Evolutionary conservation across 2,113 vertebrate genomes (phyloP).

Genomic region (Grammomys dolichurus): DNA sequence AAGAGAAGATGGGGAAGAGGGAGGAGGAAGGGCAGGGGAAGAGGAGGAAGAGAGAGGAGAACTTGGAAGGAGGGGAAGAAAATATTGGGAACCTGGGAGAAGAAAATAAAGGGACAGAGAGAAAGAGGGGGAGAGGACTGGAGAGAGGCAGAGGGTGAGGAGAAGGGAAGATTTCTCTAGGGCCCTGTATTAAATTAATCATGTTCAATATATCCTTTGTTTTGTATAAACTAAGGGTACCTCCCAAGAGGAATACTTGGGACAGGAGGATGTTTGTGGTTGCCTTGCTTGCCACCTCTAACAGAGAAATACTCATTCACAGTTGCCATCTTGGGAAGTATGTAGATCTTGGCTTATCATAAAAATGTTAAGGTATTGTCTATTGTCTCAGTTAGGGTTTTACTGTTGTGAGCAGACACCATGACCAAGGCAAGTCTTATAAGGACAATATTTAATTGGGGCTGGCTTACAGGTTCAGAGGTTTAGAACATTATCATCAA

Average conservation of each 20-base stretch:
- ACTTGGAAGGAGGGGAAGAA: background rate
- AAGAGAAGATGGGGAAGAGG: background rate
- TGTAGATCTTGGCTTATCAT: background rate
- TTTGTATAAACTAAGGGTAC: background rate
- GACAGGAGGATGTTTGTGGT: background rate
- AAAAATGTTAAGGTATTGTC: background rate
- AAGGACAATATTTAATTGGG: too few relatives aligned
- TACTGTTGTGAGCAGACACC: too few relatives aligned
- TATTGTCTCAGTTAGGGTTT: too few relatives aligned
- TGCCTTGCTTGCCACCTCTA: background rate
- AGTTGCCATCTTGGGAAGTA: background rate
- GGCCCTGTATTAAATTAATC: background rate
- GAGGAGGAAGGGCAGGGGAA: background rate
- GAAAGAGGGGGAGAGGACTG: background rate
- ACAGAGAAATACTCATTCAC: conserved; percentile 23
- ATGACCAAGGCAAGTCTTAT: too few relatives aligned
- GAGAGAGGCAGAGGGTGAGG: background rate
- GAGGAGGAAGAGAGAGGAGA: background rate
- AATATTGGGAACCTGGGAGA: too few relatives aligned
- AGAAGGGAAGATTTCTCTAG: background rate
- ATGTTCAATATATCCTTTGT: background rate
- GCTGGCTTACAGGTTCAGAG: too few relatives aligned
- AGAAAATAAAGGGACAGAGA: background rate
- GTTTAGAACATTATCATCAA: too few relatives aligned
- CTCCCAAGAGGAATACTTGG: background rate